Evolutionary conservation across 2,888 invertebrate species (phyloP), one percentile per base, ranked within the genome.

Genomic region (Nephrocerus scutellatus): DNA sequence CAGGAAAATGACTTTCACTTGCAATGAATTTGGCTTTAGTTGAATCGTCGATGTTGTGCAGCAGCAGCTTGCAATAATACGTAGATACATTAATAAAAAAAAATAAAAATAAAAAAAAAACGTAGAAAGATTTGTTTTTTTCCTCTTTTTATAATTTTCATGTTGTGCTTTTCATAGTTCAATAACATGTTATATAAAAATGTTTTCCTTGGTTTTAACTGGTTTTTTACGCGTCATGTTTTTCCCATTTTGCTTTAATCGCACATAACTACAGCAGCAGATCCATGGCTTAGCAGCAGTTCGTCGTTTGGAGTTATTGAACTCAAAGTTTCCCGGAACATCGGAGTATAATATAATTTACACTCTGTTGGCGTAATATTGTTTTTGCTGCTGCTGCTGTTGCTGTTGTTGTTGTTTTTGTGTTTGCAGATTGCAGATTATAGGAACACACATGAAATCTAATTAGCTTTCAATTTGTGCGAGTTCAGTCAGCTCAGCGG

Each of bases 101-200:
- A n/a, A n/a, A n/a, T n/a, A n/a, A n/a, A n/a, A n/a, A n/a, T n/a
- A n/a, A n/a, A n/a, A n/a, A n/a, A n/a, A n/a, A n/a, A n/a, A 10
- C 15, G 16, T 13, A 36, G 48, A 33, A 40, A 30, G 14, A 26
- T 21, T 40, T 30, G 40, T 36, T 34, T 31, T 26, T 21, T 35
- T 15, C 33, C n/a, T n/a, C 35, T 10, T 10, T 36, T 52, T 46
- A 36, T 46, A 50, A 46, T 54, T 44, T 41, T 15, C 35, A 18
- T 41, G 40, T 55, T 53, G 52, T 52, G n/a, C 46, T 51, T 52
- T 54, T 48, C 50, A 55, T 50, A 59, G 62, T 62, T 62, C 62
- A 62, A 62, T 62, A 62, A 62, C 62, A 62, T 60, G 62, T 62
- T 62, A 62, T 61, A 60, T 62, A 62, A 62, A n/a, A 62, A 54